Conservation (phyloP, 2,888 invertebrate species). For the Tanytarsus gracilentus region DNA sequence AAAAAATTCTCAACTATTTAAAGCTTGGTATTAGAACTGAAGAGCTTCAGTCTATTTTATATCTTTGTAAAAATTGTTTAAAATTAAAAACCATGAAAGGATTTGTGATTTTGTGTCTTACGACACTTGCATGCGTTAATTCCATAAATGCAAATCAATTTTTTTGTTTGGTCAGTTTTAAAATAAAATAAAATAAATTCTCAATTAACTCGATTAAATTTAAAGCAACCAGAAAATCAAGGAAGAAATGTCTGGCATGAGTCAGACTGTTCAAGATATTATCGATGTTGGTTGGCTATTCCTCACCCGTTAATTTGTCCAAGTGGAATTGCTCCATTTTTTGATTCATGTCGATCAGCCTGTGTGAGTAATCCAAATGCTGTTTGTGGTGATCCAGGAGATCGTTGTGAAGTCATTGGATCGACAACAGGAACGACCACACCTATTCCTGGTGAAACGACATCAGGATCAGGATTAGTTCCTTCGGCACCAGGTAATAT, state of each 20-base stretch:
- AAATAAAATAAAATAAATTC: background rate
- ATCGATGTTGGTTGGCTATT: background rate
- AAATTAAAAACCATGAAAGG: too few species aligned
- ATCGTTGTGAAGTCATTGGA: background rate
- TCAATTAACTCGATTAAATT: background rate
- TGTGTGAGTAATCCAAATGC: background rate
- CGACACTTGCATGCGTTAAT: too few species aligned
- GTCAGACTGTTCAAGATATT: background rate
- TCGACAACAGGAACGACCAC: too few species aligned
- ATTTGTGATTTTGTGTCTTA: too few species aligned
- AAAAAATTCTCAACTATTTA: background rate
- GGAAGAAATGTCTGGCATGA: background rate
- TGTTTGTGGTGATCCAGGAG: background rate
- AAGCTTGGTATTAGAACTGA: too few species aligned
- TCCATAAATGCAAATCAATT: background rate
- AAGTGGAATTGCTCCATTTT: background rate
- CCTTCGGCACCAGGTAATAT: background rate
- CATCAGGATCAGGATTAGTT: background rate
- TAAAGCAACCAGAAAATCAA: background rate
- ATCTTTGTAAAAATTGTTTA: too few species aligned
- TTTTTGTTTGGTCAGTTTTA: background rate
- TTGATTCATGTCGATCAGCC: background rate
- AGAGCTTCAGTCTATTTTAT: too few species aligned
- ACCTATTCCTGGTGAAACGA: background rate
- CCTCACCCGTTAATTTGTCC: background rate